Evolutionary conservation across 2,797 vertebrate species (phyloP).

Genomic region (Gastrophryne carolinensis): DNA sequence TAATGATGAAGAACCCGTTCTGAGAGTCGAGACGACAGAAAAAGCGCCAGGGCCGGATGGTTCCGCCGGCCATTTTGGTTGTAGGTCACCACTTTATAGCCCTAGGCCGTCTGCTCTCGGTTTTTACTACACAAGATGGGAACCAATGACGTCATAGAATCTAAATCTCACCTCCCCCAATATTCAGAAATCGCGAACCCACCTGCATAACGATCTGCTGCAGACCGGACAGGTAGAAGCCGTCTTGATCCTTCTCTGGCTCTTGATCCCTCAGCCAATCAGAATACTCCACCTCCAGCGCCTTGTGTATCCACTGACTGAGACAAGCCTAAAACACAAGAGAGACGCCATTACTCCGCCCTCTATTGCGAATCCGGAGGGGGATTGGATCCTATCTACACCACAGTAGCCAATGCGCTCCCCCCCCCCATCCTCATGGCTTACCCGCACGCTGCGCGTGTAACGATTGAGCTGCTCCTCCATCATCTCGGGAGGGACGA

Average conservation of each 20-base stretch:
- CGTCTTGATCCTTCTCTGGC: conserved; percentile 86
- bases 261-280: conserved; percentile 91
- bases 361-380: too few relatives aligned
- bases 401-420: not conserved
- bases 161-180: too few relatives aligned
- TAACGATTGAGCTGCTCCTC: conserved; percentile 87
- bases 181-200: too few relatives aligned
- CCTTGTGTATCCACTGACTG: conserved; percentile 92
- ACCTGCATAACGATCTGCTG: conserved; percentile 91
- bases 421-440: not conserved
- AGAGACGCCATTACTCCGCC: accelerated
- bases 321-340: conserved; percentile 75
- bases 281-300: conserved; percentile 86
- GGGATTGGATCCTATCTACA: too few relatives aligned
- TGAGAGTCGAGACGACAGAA: too few relatives aligned
- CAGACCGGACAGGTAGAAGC: conserved; percentile 88
- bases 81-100: too few relatives aligned
- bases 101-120: too few relatives aligned
- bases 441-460: conserved; percentile 83
- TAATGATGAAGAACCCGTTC: too few relatives aligned
- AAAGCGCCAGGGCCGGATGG: too few relatives aligned
- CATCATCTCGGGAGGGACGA: conserved; percentile 80
- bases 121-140: too few relatives aligned
- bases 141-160: too few relatives aligned
- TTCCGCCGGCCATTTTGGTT: too few relatives aligned